phyloP scores from a whole-genome alignment of 2,888 invertebrate genomes.

The Andrena chrysosceles region DNA sequence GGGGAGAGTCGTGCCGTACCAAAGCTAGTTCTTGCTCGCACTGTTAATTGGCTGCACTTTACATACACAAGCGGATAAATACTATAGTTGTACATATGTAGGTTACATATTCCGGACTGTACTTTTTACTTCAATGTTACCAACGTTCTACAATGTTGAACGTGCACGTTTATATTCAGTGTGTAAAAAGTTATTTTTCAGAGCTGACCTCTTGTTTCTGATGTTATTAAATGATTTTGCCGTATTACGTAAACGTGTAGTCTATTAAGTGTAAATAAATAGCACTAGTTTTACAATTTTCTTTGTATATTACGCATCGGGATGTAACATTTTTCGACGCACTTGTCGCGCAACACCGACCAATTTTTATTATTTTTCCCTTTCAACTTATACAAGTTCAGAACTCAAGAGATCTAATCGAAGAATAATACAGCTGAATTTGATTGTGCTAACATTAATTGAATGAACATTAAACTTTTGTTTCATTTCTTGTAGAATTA shows the following conservation, averaged over 20 bases:
- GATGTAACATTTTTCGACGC: background rate
- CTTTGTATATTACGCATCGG: background rate
- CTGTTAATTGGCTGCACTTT: background rate
- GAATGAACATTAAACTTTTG: too few species aligned
- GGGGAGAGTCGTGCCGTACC: background rate
- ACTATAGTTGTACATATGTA: background rate
- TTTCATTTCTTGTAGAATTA: too few species aligned
- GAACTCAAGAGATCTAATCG: too few species aligned
- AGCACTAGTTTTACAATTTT: background rate
- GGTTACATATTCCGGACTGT: background rate
- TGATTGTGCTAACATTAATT: too few species aligned
- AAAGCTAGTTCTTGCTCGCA: slow-evolving; percentile 23
- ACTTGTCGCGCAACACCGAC: too few species aligned
- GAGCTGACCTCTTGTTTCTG: background rate
- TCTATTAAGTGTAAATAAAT: background rate
- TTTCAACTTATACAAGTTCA: too few species aligned
- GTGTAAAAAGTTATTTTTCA: background rate
- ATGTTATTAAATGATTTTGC: background rate
- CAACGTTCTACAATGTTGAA: background rate
- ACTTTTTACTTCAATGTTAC: background rate
- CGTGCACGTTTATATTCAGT: background rate
- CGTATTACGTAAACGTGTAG: background rate
- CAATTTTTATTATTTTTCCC: too few species aligned
- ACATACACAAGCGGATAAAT: background rate
- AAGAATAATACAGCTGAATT: too few species aligned